Evolutionary conservation across 1,140 invertebrate species (phyloP).

Genomic region (Matsumurasca onukii): DNA sequence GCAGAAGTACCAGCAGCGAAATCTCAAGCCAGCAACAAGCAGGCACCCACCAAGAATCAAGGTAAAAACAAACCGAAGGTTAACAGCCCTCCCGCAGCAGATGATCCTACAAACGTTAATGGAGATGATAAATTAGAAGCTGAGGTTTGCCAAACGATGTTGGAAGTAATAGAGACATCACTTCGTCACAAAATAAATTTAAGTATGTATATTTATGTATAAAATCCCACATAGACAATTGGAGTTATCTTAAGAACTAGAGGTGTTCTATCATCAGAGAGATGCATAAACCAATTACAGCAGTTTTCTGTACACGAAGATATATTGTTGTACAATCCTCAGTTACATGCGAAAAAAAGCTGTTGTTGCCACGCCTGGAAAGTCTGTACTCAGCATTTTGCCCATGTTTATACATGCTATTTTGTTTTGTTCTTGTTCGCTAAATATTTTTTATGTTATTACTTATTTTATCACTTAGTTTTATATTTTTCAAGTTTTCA

Average conservation of each 20-base stretch:
- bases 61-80: background rate
- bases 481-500: too few relatives aligned
- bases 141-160: too few relatives aligned
- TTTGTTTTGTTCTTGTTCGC: background rate
- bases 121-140: too few relatives aligned
- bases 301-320: background rate
- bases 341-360: background rate
- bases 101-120: too few relatives aligned
- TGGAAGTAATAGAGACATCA: background rate
- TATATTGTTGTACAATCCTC: background rate
- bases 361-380: background rate
- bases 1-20: background rate
- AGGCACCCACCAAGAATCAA: background rate
- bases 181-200: background rate
- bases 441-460: too few relatives aligned
- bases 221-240: background rate
- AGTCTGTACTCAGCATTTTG: background rate
- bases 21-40: background rate
- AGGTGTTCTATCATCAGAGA: background rate
- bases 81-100: background rate
- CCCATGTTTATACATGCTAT: background rate
- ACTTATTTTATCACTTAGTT: too few relatives aligned
- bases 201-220: slow-evolving; percentile 8
- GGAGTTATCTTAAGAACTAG: slow-evolving; percentile 1
- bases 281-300: background rate